Conservation (phyloP, 2,888 invertebrate genomes). For the Pollenia griseotomentosa region DNA sequence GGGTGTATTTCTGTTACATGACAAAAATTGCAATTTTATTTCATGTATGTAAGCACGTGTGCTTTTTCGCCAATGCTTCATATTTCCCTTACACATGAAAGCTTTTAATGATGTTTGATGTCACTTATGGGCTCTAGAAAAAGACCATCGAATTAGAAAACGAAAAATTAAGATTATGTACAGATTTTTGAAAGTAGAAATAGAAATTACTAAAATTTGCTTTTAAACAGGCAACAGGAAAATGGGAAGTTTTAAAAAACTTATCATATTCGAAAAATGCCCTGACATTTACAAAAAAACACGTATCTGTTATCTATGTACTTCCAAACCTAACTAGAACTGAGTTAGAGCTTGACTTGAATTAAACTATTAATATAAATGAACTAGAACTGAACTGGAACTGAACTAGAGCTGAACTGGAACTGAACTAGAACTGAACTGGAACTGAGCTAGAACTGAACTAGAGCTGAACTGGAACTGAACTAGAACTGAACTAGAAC, state of each 20-base stretch:
- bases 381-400: constrained; percentile 6
- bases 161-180: neutral
- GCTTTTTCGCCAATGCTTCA: constrained; percentile 24
- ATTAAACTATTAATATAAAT: neutral
- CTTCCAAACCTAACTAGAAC: neutral
- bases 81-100: constrained; percentile 69
- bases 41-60: constrained; percentile 13
- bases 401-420: constrained; percentile 4
- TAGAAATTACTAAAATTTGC: neutral
- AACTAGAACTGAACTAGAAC: constrained; percentile 13
- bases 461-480: constrained; percentile 11
- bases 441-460: neutral
- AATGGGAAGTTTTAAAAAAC: too few relatives aligned
- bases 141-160: constrained; percentile 27
- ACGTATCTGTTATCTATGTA: too few relatives aligned
- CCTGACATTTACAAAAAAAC: too few relatives aligned
- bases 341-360: neutral
- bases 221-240: too few relatives aligned
- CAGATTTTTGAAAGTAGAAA: neutral
- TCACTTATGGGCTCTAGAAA: constrained; percentile 68
- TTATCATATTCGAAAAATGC: too few relatives aligned
- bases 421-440: neutral
- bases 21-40: constrained; percentile 71
- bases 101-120: constrained; percentile 72
- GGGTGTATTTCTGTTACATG: constrained; percentile 73